Evolutionary conservation across 92 coral and sea anemone species (phyloP).

Genomic region (Chrysogorgia sp.): DNA sequence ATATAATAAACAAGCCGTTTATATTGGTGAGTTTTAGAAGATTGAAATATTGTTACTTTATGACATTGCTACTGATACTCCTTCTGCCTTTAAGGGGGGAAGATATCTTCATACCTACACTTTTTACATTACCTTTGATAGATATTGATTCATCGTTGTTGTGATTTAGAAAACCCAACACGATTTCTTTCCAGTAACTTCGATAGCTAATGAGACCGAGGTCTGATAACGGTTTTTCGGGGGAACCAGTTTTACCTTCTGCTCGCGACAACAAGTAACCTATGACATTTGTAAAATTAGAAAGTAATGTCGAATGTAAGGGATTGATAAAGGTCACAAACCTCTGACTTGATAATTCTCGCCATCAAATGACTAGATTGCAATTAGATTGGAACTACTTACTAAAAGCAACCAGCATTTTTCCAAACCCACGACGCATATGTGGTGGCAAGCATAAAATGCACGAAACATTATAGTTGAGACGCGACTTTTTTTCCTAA

Average conservation of each 20-base stretch:
- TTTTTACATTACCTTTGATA: slow-evolving; percentile 68
- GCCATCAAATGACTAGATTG: background rate
- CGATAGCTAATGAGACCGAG: slow-evolving; percentile 95
- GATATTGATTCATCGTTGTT: slow-evolving; percentile 79
- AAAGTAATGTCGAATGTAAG: too few relatives aligned
- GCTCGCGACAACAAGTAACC: slow-evolving; percentile 91
- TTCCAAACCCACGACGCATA: slow-evolving; percentile 98
- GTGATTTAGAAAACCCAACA: slow-evolving; percentile 70
- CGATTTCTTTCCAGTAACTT: slow-evolving; percentile 93
- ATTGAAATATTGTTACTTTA: too few relatives aligned
- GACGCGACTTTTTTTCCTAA: slow-evolving; percentile 94
- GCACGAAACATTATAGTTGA: slow-evolving; percentile 97
- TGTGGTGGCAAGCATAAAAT: slow-evolving; percentile 88
- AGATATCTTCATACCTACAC: too few relatives aligned
- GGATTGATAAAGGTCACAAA: too few relatives aligned
- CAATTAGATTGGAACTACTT: slow-evolving; percentile 48
- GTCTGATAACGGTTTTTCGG: slow-evolving; percentile 96
- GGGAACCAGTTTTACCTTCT: slow-evolving; percentile 95
- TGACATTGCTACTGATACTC: too few relatives aligned
- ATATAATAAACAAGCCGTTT: too few relatives aligned
- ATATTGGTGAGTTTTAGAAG: too few relatives aligned
- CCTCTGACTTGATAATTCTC: background rate
- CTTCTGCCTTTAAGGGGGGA: too few relatives aligned
- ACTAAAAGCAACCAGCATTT: slow-evolving; percentile 97
- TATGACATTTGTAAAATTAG: too few relatives aligned